These are phyloP conservation scores for Stenodema calcarata DNA, from an alignment of 2,888 invertebrate species.

Conservation along the genomic window DNA sequence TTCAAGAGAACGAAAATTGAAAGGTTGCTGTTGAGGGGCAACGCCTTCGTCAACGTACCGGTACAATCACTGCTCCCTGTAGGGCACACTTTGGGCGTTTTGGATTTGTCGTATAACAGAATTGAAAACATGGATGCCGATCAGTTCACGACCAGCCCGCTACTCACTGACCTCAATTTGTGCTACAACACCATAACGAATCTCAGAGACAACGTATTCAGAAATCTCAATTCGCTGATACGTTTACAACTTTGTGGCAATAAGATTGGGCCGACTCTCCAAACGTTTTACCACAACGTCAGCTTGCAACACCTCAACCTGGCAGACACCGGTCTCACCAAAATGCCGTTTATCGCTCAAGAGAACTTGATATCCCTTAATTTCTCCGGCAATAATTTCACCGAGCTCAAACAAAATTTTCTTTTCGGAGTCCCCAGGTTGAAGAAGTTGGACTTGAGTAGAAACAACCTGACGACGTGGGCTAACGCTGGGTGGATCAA, in stretches of 20 bases:
- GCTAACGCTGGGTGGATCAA: conserved; percentile 78
- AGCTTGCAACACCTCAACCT: conserved; percentile 79
- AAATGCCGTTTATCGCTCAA: conserved; percentile 76
- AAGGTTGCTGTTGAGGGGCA: conserved; percentile 78
- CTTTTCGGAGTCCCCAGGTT: conserved; percentile 68
- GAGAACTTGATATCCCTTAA: conserved; percentile 80
- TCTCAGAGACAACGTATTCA: conserved; percentile 87
- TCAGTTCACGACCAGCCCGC: conserved; percentile 83
- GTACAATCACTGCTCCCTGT: conserved; percentile 78
- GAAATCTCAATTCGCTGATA: conserved; percentile 78
- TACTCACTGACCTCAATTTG: conserved; percentile 77
- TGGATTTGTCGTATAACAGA: conserved; percentile 79
- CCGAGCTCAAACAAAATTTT: conserved; percentile 72
- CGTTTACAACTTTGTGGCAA: conserved; percentile 82
- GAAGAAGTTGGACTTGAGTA: conserved; percentile 76
- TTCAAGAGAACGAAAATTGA: conserved; percentile 81
- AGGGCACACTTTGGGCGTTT: conserved; percentile 77
- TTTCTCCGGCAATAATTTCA: conserved; percentile 78
- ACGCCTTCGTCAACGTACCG: conserved; percentile 79
- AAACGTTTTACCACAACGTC: conserved; percentile 85
- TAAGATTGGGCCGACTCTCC: conserved; percentile 82
- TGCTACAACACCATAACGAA: conserved; percentile 82
- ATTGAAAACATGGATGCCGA: conserved; percentile 87
- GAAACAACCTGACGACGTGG: conserved; percentile 77
- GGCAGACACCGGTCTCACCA: conserved; percentile 77